A percentile compares a stretch with the other conserved stretches of the same genome.
These are phyloP conservation scores for Pseudorhombus dupliciocellatus DNA, from an alignment of 2,113 vertebrate genomes.

Conservation along the genomic window DNA sequence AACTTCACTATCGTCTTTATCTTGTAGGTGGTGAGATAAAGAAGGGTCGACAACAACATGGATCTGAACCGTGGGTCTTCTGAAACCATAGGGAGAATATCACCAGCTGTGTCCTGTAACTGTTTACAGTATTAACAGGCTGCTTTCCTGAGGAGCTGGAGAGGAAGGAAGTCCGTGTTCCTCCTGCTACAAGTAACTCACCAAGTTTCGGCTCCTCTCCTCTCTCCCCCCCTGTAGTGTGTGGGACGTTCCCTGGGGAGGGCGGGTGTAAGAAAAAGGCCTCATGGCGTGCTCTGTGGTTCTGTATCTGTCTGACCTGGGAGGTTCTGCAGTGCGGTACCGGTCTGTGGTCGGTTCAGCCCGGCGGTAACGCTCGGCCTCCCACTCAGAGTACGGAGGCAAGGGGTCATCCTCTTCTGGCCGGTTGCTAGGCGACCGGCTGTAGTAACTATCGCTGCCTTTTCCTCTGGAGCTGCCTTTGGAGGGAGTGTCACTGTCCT, in stretches of 20 bases:
- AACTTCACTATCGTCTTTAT: too few species aligned
- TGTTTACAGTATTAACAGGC: slow-evolving; percentile 20
- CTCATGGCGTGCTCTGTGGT: slow-evolving; percentile 61
- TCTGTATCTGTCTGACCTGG: slow-evolving; percentile 61
- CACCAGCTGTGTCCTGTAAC: not conserved
- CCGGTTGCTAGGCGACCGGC: slow-evolving; percentile 77
- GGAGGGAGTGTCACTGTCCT: slow-evolving; percentile 87
- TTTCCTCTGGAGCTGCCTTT: slow-evolving; percentile 87
- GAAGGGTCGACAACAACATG: not conserved
- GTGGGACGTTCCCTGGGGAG: slow-evolving; percentile 82
- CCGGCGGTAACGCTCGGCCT: slow-evolving; percentile 81
- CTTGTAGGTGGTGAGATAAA: too few species aligned
- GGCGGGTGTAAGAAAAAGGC: slow-evolving; percentile 85
- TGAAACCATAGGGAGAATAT: not conserved
- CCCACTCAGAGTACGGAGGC: slow-evolving; percentile 91
- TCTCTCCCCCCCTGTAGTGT: slow-evolving; percentile 87
- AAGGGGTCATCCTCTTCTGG: slow-evolving; percentile 86
- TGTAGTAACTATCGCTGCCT: slow-evolving; percentile 76
- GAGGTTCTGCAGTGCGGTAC: slow-evolving; percentile 77
- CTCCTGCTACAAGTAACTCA: slow-evolving; percentile 84
- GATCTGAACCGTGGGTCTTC: not conserved
- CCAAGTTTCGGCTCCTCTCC: slow-evolving; percentile 89
- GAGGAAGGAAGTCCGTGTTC: slow-evolving; percentile 33
- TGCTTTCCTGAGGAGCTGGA: slow-evolving; percentile 38
- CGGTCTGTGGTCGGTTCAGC: slow-evolving; percentile 52